phyloP scores from a whole-genome alignment of 2,797 vertebrate genomes.

The Sus cebifrons region DNA sequence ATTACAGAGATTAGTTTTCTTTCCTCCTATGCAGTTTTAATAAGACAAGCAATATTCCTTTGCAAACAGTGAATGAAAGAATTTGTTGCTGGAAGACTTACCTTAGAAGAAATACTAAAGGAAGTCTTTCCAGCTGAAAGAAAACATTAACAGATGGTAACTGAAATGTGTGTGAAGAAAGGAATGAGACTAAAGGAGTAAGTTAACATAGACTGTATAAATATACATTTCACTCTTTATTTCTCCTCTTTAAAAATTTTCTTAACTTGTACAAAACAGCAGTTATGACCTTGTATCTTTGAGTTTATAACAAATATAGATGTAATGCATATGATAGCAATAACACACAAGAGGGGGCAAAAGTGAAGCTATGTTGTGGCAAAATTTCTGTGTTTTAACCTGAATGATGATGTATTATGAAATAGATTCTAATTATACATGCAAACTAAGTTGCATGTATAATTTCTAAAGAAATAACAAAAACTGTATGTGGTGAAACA shows the following conservation, averaged over 20 bases:
- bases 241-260: not conserved
- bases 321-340: not conserved
- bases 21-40: not conserved
- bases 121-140: not conserved
- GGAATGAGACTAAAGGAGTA: not conserved
- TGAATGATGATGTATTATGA: not conserved
- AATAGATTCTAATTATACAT: not conserved
- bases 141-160: not conserved
- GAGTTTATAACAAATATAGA: not conserved
- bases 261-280: not conserved
- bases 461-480: not conserved
- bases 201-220: not conserved
- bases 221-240: not conserved
- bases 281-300: not conserved
- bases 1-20: not conserved
- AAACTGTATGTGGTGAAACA: not conserved
- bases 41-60: not conserved
- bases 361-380: not conserved
- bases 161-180: not conserved
- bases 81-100: not conserved
- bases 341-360: not conserved
- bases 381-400: not conserved
- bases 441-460: not conserved
- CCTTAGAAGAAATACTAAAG: not conserved
- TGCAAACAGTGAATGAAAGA: not conserved